phyloP scores from a whole-genome alignment of 2,113 vertebrate species.

The Hucho hucho region DNA sequence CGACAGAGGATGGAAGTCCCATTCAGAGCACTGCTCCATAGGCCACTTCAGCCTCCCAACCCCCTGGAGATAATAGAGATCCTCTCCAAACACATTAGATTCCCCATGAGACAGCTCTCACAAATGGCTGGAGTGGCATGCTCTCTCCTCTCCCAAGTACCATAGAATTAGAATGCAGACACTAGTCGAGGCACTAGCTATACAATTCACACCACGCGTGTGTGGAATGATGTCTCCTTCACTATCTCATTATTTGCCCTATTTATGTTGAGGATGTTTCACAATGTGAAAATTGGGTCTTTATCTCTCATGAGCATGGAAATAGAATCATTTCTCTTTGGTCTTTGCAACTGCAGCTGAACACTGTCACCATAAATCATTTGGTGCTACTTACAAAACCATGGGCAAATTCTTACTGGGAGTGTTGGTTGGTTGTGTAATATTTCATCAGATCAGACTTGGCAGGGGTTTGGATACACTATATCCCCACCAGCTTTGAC shows the following conservation, averaged over 20 bases:
- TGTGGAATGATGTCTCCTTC: constrained; percentile 11
- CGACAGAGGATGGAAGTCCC: constrained; percentile 1
- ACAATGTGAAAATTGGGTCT: constrained; percentile 33
- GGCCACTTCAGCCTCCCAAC: constrained; percentile 29
- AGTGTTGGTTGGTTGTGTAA: not conserved
- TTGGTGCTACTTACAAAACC: constrained; percentile 4
- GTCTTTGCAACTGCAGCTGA: constrained; percentile 9
- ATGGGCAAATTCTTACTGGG: not conserved
- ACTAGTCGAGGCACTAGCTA: constrained; percentile 10
- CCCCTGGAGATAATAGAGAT: constrained; percentile 36
- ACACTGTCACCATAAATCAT: constrained; percentile 4
- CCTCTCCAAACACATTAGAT: constrained; percentile 60
- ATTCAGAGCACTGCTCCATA: constrained; percentile 39
- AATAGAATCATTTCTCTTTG: constrained; percentile 4
- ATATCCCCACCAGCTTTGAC: too few relatives aligned
- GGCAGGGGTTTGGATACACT: too few relatives aligned
- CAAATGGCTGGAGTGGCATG: constrained; percentile 37
- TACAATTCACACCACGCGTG: not conserved
- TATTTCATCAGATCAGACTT: too few relatives aligned
- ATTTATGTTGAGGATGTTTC: constrained; percentile 6
- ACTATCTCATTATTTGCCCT: constrained; percentile 38
- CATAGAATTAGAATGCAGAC: constrained; percentile 53
- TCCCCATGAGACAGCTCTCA: constrained; percentile 37
- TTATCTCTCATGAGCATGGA: constrained; percentile 21
- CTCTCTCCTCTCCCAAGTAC: constrained; percentile 44